Percentiles rank a stretch among this genome's conserved stretches.
phyloP scores from a whole-genome alignment of 2,888 invertebrate genomes.

The Spisula subtruncata region DNA sequence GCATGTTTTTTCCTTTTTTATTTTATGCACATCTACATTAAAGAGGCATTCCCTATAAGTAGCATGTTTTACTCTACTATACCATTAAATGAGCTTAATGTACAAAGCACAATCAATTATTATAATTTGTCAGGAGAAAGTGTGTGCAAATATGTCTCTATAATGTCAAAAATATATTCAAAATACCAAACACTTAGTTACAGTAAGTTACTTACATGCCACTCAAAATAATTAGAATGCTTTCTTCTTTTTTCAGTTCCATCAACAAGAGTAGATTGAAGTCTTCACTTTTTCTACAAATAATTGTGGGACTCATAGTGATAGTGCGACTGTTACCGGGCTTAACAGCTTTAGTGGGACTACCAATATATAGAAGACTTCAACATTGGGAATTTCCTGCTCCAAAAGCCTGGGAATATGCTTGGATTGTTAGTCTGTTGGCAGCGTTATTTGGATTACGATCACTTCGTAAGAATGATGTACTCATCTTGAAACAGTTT shows the following conservation, averaged over 20 bases:
- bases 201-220: too few species aligned
- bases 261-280: conserved; percentile 98
- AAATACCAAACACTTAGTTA: too few species aligned
- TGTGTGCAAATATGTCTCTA: too few species aligned
- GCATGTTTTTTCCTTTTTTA: too few species aligned
- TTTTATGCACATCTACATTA: too few species aligned
- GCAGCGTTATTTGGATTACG: conserved; percentile 95
- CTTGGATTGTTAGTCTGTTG: conserved; percentile 95
- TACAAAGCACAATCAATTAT: too few species aligned
- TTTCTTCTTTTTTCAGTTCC: conserved; percentile 92
- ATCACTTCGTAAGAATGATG: conserved; percentile 95
- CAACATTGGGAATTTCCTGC: conserved; percentile 95
- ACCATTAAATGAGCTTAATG: too few species aligned
- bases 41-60: too few species aligned
- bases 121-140: too few species aligned
- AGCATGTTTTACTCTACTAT: too few species aligned
- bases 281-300: conserved; percentile 97
- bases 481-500: conserved; percentile 87
- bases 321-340: conserved; percentile 96
- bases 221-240: too few species aligned
- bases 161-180: too few species aligned
- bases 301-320: conserved; percentile 96
- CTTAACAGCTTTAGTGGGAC: conserved; percentile 96
- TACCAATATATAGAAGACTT: conserved; percentile 95
- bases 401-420: conserved; percentile 97